Conservation (phyloP, 2,797 vertebrate genomes). For the Oreochromis grahami region DNA sequence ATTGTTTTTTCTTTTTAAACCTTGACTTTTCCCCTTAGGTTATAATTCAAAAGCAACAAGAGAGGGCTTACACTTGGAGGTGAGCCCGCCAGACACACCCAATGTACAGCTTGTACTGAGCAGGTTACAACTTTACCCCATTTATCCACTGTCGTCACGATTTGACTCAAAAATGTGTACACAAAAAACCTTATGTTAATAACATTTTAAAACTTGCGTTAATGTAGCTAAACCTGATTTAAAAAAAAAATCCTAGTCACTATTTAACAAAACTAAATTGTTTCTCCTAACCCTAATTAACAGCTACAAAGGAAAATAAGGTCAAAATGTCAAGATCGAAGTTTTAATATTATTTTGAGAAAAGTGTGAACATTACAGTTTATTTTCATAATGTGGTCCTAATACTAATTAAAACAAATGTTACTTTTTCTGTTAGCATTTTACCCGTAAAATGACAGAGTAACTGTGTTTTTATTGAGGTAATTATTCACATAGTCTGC, state of each 20-base stretch:
- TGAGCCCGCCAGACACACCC: constrained; percentile 5
- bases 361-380: background rate
- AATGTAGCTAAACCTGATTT: rapidly evolving
- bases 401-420: background rate
- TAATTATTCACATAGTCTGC: background rate
- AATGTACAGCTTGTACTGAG: background rate
- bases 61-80: background rate
- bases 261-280: background rate
- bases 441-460: background rate
- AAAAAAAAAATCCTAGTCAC: background rate
- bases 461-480: background rate
- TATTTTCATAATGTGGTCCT: background rate
- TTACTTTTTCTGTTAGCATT: background rate
- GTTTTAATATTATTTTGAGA: background rate
- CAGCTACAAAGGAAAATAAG: background rate
- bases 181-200: background rate
- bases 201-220: background rate
- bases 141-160: background rate
- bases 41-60: background rate
- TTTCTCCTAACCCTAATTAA: rapidly evolving
- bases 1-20: background rate
- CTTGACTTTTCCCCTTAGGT: background rate
- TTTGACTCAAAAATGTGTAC: background rate
- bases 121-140: background rate
- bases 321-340: background rate